A percentile compares a stretch with the other conserved stretches of the same genome.
Conservation (phyloP, 53 echinoderm and acorn worm genomes). For the Holothuria leucospilota region DNA sequence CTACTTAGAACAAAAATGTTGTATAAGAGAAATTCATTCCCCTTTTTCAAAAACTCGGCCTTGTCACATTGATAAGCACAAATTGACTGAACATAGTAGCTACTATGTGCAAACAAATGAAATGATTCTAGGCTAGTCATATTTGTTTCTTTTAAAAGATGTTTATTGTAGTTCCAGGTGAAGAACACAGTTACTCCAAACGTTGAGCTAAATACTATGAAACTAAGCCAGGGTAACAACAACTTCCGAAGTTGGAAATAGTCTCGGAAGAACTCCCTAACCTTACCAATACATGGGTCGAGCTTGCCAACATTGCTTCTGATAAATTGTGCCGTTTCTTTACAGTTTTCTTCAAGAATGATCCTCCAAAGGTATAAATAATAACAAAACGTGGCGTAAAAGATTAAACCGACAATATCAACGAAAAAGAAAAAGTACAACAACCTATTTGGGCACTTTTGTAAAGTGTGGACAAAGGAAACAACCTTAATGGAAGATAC, state of each 20-base stretch:
- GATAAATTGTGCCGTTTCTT: not conserved
- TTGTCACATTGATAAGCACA: not conserved
- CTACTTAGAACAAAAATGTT: not conserved
- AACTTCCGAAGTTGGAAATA: conserved; percentile 12
- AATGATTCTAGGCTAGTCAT: too few species aligned
- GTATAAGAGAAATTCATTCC: not conserved
- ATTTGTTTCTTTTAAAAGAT: too few species aligned
- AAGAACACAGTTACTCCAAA: conserved; percentile 24
- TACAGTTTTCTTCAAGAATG: not conserved
- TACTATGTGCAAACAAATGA: not conserved
- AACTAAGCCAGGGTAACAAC: not conserved
- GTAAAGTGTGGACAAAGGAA: not conserved
- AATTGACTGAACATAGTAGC: not conserved
- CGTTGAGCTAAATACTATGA: conserved; percentile 9
- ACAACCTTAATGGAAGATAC: not conserved
- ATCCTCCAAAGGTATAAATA: not conserved
- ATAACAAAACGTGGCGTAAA: conserved; percentile 7
- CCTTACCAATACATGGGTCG: not conserved
- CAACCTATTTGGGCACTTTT: not conserved
- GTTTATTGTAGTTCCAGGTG: conserved; percentile 16
- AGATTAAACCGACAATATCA: not conserved
- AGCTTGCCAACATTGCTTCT: not conserved
- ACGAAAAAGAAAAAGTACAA: not conserved
- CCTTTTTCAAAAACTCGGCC: not conserved
- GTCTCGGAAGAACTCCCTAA: not conserved